phyloP scores from a whole-genome alignment of 2,888 invertebrate species.

The Synergus laeviventris region DNA sequence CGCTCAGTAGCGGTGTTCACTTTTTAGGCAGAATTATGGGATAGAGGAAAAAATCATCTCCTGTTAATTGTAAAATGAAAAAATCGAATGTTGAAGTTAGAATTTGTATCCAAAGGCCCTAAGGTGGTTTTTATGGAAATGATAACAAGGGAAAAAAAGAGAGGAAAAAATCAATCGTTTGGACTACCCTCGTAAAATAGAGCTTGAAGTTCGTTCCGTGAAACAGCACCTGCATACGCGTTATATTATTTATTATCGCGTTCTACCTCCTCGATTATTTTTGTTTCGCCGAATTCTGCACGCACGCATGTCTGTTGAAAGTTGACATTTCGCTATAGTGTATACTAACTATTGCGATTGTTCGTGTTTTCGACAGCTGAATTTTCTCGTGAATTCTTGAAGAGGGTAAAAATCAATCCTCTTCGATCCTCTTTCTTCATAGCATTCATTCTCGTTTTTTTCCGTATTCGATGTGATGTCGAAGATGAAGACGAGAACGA shows the following conservation, averaged over 20 bases:
- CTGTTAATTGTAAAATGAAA: no score
- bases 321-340: constrained; percentile 9
- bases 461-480: constrained; percentile 47
- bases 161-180: constrained; percentile 5
- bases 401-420: constrained; percentile 24
- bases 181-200: background rate
- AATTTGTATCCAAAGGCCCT: background rate
- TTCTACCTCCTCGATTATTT: constrained; percentile 17
- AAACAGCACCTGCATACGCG: constrained; percentile 36
- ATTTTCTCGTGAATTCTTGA: background rate
- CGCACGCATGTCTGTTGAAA: background rate
- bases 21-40: no score
- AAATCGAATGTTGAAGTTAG: no score
- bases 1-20: no score
- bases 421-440: constrained; percentile 39
- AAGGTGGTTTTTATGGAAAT: background rate
- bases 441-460: constrained; percentile 45
- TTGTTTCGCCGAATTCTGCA: constrained; percentile 8
- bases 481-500: constrained; percentile 56
- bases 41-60: no score
- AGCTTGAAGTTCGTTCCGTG: constrained; percentile 36
- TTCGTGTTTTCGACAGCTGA: constrained; percentile 25
- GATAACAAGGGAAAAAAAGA: background rate
- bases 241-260: constrained; percentile 20
- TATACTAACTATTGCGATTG: constrained; percentile 30